Conservation (phyloP, 1,140 invertebrate genomes). For the Drosophila sp. region DNA sequence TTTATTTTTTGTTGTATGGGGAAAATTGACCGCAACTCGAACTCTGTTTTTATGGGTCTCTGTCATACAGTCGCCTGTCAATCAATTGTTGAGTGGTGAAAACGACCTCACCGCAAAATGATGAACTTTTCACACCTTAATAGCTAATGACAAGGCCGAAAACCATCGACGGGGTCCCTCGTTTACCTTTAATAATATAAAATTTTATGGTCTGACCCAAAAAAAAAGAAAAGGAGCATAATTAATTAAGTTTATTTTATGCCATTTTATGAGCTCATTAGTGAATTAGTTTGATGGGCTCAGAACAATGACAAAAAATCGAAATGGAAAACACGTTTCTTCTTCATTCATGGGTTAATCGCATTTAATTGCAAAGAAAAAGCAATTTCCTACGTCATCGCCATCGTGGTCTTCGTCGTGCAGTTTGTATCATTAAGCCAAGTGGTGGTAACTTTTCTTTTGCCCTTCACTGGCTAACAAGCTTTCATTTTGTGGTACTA, state of each 20-base stretch:
- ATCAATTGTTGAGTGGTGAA: constrained; percentile 24
- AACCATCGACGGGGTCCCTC: constrained; percentile 31
- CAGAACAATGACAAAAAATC: neutral
- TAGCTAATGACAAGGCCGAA: constrained; percentile 16
- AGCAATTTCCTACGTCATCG: neutral
- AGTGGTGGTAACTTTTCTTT: neutral
- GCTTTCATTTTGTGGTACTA: constrained; percentile 10
- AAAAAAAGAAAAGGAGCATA: constrained; percentile 33
- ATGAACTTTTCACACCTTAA: constrained; percentile 68
- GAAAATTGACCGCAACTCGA: constrained; percentile 6
- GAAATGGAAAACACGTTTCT: neutral
- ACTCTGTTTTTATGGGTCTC: neutral
- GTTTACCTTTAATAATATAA: constrained; percentile 46
- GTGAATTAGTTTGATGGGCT: neutral
- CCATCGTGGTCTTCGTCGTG: neutral
- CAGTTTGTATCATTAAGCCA: neutral
- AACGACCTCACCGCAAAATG: constrained; percentile 30
- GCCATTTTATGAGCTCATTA: neutral
- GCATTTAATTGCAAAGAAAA: neutral
- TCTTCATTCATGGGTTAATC: neutral
- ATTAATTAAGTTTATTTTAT: constrained; percentile 4
- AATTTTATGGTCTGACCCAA: constrained; percentile 57
- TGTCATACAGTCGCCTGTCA: constrained; percentile 23
- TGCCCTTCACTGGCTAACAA: constrained; percentile 2
- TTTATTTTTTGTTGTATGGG: neutral